phyloP scores from a whole-genome alignment of 1,140 invertebrate genomes.

The Drosophila melanogaster region DNA sequence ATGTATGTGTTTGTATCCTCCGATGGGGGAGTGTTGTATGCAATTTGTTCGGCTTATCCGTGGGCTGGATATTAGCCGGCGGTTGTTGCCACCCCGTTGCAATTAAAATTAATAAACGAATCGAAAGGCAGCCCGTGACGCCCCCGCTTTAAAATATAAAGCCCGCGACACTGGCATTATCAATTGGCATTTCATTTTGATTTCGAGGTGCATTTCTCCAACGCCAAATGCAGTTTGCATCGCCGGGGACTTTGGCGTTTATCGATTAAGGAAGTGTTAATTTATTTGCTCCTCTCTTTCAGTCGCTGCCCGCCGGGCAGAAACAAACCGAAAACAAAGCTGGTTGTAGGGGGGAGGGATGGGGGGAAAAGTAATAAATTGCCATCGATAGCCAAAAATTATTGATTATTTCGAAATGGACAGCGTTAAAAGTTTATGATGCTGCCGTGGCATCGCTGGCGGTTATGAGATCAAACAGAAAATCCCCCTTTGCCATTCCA shows the following conservation, averaged over 20 bases:
- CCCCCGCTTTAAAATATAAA: conserved; percentile 20
- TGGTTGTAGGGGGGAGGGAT: conserved; percentile 9
- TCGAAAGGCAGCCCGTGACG: conserved; percentile 55
- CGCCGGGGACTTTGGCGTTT: conserved; percentile 47
- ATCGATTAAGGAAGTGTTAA: conserved; percentile 83
- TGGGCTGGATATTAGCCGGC: conserved; percentile 35
- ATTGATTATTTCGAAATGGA: conserved; percentile 83
- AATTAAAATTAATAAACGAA: conserved; percentile 82
- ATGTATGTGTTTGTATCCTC: not conserved
- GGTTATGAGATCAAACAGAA: conserved; percentile 81
- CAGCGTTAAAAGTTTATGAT: conserved; percentile 79
- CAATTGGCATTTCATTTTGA: conserved; percentile 52
- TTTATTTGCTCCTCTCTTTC: conserved; percentile 70
- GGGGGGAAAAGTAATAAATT: conserved; percentile 80
- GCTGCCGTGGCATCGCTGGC: conserved; percentile 69
- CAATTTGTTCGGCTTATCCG: conserved; percentile 51
- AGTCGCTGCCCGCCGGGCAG: conserved; percentile 15
- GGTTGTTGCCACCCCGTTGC: conserved; percentile 57
- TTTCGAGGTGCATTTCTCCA: conserved; percentile 40
- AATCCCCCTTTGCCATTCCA: conserved; percentile 10
- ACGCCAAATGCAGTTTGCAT: not conserved
- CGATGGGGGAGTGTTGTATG: conserved; percentile 34
- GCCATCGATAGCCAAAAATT: conserved; percentile 81
- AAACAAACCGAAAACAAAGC: conserved; percentile 37
- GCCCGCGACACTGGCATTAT: conserved; percentile 44